phyloP scores from a whole-genome alignment of 2,888 invertebrate species.

The Balanococcus diminutus region DNA sequence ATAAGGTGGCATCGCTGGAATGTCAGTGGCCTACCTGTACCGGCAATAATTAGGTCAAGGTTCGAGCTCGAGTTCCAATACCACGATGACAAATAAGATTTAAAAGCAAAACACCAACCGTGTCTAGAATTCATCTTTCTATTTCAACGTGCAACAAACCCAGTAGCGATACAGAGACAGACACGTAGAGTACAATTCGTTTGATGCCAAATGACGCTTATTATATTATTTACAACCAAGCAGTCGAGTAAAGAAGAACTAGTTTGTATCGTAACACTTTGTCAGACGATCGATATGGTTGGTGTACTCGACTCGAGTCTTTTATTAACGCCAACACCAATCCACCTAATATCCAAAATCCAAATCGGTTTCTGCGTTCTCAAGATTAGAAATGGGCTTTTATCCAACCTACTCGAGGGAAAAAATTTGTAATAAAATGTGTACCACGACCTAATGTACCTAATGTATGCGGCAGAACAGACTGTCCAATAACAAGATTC shows the following conservation, averaged over 20 bases:
- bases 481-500: no score
- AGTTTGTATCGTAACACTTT: neutral
- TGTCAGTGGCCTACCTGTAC: slow-evolving; percentile 34
- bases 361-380: neutral
- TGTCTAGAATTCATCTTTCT: slow-evolving; percentile 12
- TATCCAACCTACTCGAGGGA: no score
- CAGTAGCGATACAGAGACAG: no score
- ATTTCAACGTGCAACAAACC: neutral
- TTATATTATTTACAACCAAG: neutral
- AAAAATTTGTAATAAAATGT: no score
- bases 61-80: slow-evolving; percentile 17
- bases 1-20: slow-evolving; percentile 35
- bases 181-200: neutral
- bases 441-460: no score
- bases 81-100: slow-evolving; percentile 23
- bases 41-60: slow-evolving; percentile 32
- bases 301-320: neutral
- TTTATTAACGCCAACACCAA: neutral
- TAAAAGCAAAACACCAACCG: neutral
- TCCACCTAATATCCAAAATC: neutral
- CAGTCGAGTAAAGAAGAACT: neutral
- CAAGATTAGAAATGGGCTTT: no score
- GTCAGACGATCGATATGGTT: slow-evolving; percentile 1
- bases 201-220: neutral
- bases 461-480: no score